These are phyloP conservation scores for Chondrosia reniformis DNA, from an alignment of 37 sponge, comb jelly and placozoan species.

Conservation along the genomic window DNA sequence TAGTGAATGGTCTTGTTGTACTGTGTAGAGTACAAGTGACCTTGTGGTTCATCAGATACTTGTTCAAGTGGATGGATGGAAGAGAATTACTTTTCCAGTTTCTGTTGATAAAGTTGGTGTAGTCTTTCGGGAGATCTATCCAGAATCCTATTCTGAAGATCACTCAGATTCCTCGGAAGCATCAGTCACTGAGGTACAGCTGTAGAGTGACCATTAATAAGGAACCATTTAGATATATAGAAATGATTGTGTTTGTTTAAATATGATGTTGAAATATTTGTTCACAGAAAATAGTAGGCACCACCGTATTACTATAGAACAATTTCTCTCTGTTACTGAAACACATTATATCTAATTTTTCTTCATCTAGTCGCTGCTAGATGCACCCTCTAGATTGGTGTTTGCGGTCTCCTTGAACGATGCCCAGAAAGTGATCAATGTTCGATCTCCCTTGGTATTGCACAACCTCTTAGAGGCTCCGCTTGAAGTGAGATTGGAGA, in stretches of 20 bases:
- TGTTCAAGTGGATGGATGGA: constrained; percentile 86
- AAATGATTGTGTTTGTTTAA: no score
- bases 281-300: no score
- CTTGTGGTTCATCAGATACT: constrained; percentile 76
- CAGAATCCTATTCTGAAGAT: constrained; percentile 14
- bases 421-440: constrained; percentile 79
- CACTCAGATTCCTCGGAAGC: no score
- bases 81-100: constrained; percentile 63
- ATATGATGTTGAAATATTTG: no score
- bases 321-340: no score
- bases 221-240: no score
- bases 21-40: constrained; percentile 56
- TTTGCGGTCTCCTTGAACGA: constrained; percentile 80
- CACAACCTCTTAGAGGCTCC: constrained; percentile 73
- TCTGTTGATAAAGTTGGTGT: constrained; percentile 91
- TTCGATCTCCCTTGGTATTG: constrained; percentile 80
- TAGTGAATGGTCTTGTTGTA: no score
- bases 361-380: no score
- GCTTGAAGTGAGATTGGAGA: constrained; percentile 62
- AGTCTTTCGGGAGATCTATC: constrained; percentile 75
- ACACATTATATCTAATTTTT: no score
- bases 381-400: constrained; percentile 38
- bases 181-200: no score
- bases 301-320: no score
- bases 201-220: no score